Conservation (phyloP, 2,113 vertebrate species). For the Tragelaphus scriptus region DNA sequence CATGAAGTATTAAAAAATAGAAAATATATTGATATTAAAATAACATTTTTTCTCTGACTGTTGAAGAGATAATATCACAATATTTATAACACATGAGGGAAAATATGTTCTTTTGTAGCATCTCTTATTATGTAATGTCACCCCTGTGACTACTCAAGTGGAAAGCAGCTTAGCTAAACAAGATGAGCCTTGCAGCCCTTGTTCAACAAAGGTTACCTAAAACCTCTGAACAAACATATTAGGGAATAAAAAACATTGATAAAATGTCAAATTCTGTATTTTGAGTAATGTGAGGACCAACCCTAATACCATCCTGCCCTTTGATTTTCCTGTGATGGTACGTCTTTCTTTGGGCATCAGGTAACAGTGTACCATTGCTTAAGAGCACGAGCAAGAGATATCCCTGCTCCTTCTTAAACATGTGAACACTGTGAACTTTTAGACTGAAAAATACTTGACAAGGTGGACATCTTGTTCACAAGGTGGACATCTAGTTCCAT, state of each 20-base stretch:
- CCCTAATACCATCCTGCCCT: not conserved
- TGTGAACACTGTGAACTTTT: not conserved
- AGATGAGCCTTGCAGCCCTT: not conserved
- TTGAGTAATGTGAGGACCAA: not conserved
- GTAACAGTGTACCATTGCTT: not conserved
- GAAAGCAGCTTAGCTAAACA: not conserved
- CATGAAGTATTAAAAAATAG: not conserved
- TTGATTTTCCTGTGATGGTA: not conserved
- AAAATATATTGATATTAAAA: not conserved
- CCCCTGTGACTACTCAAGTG: not conserved
- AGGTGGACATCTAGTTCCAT: not conserved
- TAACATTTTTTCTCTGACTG: not conserved
- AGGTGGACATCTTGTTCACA: not conserved
- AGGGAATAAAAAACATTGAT: fast-evolving
- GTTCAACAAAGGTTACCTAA: not conserved
- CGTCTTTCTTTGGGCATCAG: not conserved
- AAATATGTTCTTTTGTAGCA: not conserved
- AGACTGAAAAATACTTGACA: not conserved
- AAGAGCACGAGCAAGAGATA: not conserved
- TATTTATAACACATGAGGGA: not conserved
- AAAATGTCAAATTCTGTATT: not conserved
- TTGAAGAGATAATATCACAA: not conserved
- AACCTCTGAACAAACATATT: not conserved
- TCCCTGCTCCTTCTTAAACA: not conserved
- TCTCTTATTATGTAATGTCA: not conserved